These are phyloP conservation scores for Thyatira batis DNA, from an alignment of 2,888 invertebrate genomes.

Conservation along the genomic window DNA sequence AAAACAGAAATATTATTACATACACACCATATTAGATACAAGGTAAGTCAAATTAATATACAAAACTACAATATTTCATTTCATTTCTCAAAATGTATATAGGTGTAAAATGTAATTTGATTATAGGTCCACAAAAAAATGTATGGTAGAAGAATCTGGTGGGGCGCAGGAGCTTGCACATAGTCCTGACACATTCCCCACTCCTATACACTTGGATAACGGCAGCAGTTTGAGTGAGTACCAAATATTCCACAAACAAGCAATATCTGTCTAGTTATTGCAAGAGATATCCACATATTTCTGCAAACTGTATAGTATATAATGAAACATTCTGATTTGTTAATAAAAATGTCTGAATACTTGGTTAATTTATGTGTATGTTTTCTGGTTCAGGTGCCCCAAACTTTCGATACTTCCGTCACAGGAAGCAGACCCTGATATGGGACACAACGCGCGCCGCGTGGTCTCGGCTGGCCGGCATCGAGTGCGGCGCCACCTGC, in stretches of 20 bases:
- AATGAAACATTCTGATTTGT: no score
- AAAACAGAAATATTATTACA: slow-evolving; percentile 87
- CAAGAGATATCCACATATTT: not conserved
- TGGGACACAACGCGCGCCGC: slow-evolving; percentile 88
- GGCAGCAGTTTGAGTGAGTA: slow-evolving; percentile 68
- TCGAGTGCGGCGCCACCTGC: slow-evolving; percentile 86
- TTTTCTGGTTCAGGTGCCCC: slow-evolving; percentile 72
- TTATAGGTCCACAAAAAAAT: slow-evolving; percentile 67
- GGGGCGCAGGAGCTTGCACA: slow-evolving; percentile 51
- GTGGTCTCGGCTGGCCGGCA: slow-evolving; percentile 88
- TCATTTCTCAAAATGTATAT: no score
- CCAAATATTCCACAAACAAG: no score
- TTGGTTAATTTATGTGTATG: no score
- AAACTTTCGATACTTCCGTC: slow-evolving; percentile 86
- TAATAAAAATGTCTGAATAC: no score
- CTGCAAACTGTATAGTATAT: not conserved
- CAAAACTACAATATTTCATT: no score
- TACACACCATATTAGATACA: slow-evolving; percentile 78
- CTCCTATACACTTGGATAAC: slow-evolving; percentile 71
- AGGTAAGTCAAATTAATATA: slow-evolving; percentile 54
- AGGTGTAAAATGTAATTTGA: no score
- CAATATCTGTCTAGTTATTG: no score
- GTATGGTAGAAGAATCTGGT: slow-evolving; percentile 57
- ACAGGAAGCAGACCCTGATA: slow-evolving; percentile 91
- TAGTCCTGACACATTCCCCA: slow-evolving; percentile 57